Evolutionary conservation across 2,888 invertebrate genomes (phyloP), one percentile per base, ranked within the genome.

Genomic region (Panopea generosa): DNA sequence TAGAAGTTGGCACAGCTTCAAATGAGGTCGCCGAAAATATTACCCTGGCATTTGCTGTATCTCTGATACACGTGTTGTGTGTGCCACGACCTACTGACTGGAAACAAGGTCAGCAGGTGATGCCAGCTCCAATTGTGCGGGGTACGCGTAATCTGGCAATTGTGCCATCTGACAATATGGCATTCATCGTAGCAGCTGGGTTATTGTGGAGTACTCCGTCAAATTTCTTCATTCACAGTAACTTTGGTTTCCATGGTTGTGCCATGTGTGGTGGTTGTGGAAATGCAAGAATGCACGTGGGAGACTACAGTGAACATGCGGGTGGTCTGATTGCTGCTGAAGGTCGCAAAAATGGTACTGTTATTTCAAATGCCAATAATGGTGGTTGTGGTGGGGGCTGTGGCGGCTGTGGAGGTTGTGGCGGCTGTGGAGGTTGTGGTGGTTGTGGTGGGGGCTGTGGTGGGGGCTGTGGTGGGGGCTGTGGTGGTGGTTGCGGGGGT

Each of bases 41-140:
- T 22, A 93, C 93, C 16, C 84, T 92, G 61, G 91, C 93, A 4
- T 93, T 94, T 86, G 90, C 92, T 56, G 92, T 93, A 11, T 90
- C 93, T 20, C 88, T 93, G 9, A 88, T 94, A 18, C 93, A 93
- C 77, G 93, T 94, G 9, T 89, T 94, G n/a, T 93, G 93, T 82
- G 93, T 93, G 83, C 93, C 93, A 0, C 91, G 93, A 55, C 63
- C 72, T 2, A 72, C 60, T 1, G 65, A 47, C 20, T 79, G 79
- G 79, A 82, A 61, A 18, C 55, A 56, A 16, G 69, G 80, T 2
- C 52, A 55, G n/a, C 69, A 56, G 49, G 71, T 74, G 2, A 63
- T 69, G 59, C 45, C 67, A 0, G 22, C 29, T 3, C 26, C 33
- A 14, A 53, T 62, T 22, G 74, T 52, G 40, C 60, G 73, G 27